A percentile compares a stretch with the other conserved stretches of the same genome.
Conservation (phyloP, 2,797 vertebrate species). For the Gorsachius magnificus region DNA sequence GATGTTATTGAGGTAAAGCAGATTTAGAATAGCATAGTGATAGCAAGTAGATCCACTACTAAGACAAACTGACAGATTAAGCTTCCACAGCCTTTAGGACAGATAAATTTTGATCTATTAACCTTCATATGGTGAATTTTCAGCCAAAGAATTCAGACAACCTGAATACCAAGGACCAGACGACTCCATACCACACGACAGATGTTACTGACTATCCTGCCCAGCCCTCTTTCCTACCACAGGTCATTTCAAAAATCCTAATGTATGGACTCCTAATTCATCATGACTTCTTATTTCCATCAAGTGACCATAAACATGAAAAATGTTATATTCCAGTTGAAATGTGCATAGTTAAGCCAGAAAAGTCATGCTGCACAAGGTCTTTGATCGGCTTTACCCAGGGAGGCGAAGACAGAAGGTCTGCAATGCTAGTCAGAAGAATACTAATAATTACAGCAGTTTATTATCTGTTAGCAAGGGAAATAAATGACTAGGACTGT, state of each 20-base stretch:
- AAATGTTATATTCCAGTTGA: background rate
- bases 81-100: background rate
- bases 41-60: background rate
- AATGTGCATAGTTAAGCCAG: background rate
- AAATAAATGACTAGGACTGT: background rate
- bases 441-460: background rate
- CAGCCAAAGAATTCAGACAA: conserved; percentile 39
- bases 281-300: background rate
- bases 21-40: background rate
- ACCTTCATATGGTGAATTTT: conserved; percentile 23
- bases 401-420: background rate
- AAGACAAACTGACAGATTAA: conserved; percentile 19
- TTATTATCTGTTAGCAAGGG: background rate
- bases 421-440: background rate
- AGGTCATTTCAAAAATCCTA: background rate
- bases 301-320: background rate
- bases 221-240: background rate
- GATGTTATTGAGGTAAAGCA: background rate
- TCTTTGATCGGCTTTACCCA: background rate
- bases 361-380: background rate
- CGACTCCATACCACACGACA: background rate
- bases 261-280: background rate
- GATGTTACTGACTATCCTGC: background rate
- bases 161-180: background rate
- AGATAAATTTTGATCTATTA: conserved; percentile 5